Evolutionary conservation across 2,113 vertebrate genomes (phyloP), one percentile per base, ranked within the genome.

Genomic region (Cathartes aura): DNA sequence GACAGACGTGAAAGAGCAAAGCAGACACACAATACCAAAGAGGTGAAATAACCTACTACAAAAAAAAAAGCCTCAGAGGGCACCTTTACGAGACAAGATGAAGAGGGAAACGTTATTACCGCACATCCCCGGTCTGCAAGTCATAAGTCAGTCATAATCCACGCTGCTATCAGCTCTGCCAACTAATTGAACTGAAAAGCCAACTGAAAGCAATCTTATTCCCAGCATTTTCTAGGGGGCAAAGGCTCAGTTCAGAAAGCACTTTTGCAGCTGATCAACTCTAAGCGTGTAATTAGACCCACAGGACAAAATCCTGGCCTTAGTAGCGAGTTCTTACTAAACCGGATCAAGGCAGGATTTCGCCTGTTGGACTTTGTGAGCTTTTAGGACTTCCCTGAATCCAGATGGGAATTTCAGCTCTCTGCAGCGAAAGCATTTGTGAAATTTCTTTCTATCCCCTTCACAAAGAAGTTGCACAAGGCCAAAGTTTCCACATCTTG

Each of bases 91-190:
- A 64, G 36, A 38, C 30, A 19, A 36, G 8, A 22, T 15, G 4
- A 24, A 26, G 15, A 86, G 5, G 9, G 18, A 84, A 86, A 47
- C 1, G 0, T 8, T 47, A 40, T 56, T 67, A 50, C 18, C 3
- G 0, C 24, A 8, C 8, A 1, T 36, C 18, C n/a, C 15, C 4
- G 0, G 38, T 11, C 29, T 68, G 56, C 14, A 34, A 86, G 60
- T 32, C 5, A 3, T 6, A 38, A 27, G 13, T 53, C 24, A 87
- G 34, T 59, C 55, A 34, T 38, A 86, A 66, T 6, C 52, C 59
- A 60, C 1, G 0, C 50, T 6, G 32, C 50, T 43, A 66, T n/a
- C 40, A 11, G 27, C 36, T 82, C 82, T 56, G 53, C 52, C 71
- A 45, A 32, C 36, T 62, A 71, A 56, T 15, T 76, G 75, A 60